Base-by-base conservation (phyloP, 30 jellyfish, hydroid and myxozoan species). In the Cassiopea xamachana region DNA sequence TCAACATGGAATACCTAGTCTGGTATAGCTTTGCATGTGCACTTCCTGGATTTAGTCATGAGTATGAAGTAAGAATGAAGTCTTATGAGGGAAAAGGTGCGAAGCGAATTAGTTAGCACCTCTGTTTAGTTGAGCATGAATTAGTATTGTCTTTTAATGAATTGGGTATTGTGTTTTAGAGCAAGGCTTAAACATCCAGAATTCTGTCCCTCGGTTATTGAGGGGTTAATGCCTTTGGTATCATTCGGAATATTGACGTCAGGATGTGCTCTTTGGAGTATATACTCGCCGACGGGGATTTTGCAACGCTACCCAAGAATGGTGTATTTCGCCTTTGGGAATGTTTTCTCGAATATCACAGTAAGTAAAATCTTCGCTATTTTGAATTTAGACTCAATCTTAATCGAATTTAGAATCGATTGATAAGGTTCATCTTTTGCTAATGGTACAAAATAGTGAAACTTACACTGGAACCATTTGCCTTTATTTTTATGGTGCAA, bases 211-310 rank as follows among this genome's bases (percentile, higher is more conserved):
- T 49, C 87, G 15, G 46, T 91, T 1, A 15, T 74, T 51, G 98
- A 95, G 79, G 98, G 98, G n/a, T 71, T 95, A 14, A 79, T 85
- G 89, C 98, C 98, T n/a, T 84, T 95, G 0, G 60, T 95, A 7
- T 39, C 95, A 1, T 47, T 91, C 5, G 87, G 90, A 2, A 10
- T 85, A 8, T 82, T 81, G 14, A 47, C 91, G 4, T 27, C 83
- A 10, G 68, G 90, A 27, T 86, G 87, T 77, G 18, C 71, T 15
- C 5, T 85, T 10, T 95, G 93, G 97, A 87, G 92, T 17, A 82
- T 71, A 55, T 61, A 48, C 39, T 95, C 98, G 7, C 92, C 93
- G 2, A 13, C 87, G 49, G 69, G 83, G 50, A 78, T 95, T 60
- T 83, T 95, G 50, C 48, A 59, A 47, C 58, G 61, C 1, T 87